Conservation (phyloP, 2,888 invertebrate genomes). For the Thecocarcelia acutangulata region DNA sequence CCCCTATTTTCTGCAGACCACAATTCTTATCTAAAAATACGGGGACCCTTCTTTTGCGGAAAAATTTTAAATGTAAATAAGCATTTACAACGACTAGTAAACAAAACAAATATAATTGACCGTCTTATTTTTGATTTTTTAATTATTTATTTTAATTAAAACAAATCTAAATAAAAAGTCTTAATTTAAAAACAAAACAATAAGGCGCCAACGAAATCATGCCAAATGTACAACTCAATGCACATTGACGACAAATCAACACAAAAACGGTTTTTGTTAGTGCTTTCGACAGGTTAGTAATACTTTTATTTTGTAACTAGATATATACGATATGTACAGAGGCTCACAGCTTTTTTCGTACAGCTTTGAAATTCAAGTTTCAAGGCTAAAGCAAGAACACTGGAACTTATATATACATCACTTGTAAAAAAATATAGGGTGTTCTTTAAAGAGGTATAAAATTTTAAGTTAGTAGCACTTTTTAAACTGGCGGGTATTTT, state of each 20-base stretch:
- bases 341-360: too few relatives aligned
- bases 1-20: too few relatives aligned
- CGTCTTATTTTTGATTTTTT: constrained; percentile 36
- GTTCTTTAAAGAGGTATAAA: too few relatives aligned
- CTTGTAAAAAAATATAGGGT: too few relatives aligned
- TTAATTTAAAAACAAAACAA: constrained; percentile 45
- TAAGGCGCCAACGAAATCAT: constrained; percentile 56
- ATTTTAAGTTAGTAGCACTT: too few relatives aligned
- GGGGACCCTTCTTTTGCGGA: neutral
- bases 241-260: constrained; percentile 13
- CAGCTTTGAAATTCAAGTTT: too few relatives aligned
- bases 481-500: too few relatives aligned
- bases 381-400: too few relatives aligned
- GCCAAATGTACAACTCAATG: constrained; percentile 41
- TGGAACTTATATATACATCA: too few relatives aligned
- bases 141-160: constrained; percentile 47
- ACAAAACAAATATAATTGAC: neutral
- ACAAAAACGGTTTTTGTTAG: constrained; percentile 24
- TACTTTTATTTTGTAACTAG: too few relatives aligned
- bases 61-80: constrained; percentile 25
- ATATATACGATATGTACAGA: too few relatives aligned
- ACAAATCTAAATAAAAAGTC: constrained; percentile 19
- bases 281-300: neutral
- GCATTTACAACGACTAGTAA: neutral
- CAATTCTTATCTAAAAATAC: too few relatives aligned